A percentile compares a stretch with the other conserved stretches of the same genome.
These are phyloP conservation scores for Piaya cayana DNA, from an alignment of 2,113 vertebrate genomes.

Conservation along the genomic window DNA sequence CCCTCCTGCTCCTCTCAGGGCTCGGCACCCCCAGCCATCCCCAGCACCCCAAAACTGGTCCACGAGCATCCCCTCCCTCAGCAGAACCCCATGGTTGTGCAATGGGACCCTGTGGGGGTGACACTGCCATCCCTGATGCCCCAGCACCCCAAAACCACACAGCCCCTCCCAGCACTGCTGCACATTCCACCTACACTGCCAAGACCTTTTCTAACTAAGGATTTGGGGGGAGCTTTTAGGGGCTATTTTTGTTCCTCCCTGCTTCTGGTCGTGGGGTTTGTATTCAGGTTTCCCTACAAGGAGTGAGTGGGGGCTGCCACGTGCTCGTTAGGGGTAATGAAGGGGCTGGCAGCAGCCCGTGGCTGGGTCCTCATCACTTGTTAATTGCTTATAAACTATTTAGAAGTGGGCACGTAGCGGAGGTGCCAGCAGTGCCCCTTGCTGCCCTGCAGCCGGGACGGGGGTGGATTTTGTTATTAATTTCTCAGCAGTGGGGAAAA, in stretches of 20 bases:
- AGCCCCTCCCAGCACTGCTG: neutral
- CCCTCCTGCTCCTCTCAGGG: neutral
- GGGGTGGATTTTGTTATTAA: neutral
- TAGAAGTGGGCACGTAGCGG: neutral
- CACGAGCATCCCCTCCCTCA: neutral
- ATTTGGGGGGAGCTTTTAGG: accelerated
- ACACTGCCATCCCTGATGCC: neutral
- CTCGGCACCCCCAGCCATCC: neutral
- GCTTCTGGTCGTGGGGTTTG: neutral
- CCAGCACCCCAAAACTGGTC: neutral
- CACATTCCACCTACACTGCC: neutral
- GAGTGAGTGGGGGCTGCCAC: neutral
- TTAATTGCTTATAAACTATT: neutral
- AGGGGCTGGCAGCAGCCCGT: neutral
- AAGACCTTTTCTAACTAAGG: neutral
- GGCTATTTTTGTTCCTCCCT: neutral
- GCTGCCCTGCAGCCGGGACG: too few species aligned
- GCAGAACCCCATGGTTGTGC: neutral
- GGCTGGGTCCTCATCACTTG: neutral
- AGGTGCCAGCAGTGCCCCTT: neutral
- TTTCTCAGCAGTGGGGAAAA: neutral
- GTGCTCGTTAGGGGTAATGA: neutral
- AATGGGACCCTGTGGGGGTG: accelerated
- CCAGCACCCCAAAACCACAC: neutral
- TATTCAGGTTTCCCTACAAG: neutral